A percentile compares a stretch with the other conserved stretches of the same genome.
phyloP scores from a whole-genome alignment of 2,113 vertebrate species.

The Ochotona curzoniae region DNA sequence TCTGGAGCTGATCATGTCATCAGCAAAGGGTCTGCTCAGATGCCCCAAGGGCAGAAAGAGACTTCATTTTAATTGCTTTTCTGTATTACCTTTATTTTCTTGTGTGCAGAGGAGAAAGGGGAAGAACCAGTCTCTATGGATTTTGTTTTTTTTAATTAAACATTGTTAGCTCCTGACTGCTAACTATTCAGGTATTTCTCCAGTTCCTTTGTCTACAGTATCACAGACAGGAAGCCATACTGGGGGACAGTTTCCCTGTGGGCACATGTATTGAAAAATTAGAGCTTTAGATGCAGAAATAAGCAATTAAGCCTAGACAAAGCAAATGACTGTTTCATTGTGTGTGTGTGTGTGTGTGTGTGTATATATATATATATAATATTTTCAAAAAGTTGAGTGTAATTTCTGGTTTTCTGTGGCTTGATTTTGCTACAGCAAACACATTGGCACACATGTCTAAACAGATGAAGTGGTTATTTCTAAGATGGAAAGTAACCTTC shows the following conservation, averaged over 20 bases:
- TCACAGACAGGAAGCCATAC: not conserved
- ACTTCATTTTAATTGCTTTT: constrained; percentile 69
- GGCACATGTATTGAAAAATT: constrained; percentile 64
- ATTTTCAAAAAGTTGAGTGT: constrained; percentile 17
- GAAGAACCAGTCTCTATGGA: constrained; percentile 39
- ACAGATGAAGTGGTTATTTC: not conserved
- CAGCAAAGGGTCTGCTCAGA: constrained; percentile 58
- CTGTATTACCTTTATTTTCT: constrained; percentile 52
- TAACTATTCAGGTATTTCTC: constrained; percentile 66
- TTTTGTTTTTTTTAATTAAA: constrained; percentile 78
- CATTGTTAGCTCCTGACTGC: constrained; percentile 67
- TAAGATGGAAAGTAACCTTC: not conserved
- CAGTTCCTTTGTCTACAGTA: constrained; percentile 61
- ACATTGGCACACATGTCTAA: not conserved
- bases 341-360: not conserved
- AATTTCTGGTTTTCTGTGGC: not conserved
- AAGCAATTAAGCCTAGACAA: constrained; percentile 33
- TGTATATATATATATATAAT: not conserved
- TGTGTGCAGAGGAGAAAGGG: constrained; percentile 31
- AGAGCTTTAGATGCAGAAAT: constrained; percentile 55
- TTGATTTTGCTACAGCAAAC: not conserved
- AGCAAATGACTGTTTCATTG: not conserved
- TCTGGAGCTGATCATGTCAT: constrained; percentile 64
- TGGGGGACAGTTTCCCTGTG: constrained; percentile 16
- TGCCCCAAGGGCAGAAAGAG: constrained; percentile 3